Evolutionary conservation across 2,113 vertebrate genomes (phyloP).

Genomic region (Zosterops lateralis): DNA sequence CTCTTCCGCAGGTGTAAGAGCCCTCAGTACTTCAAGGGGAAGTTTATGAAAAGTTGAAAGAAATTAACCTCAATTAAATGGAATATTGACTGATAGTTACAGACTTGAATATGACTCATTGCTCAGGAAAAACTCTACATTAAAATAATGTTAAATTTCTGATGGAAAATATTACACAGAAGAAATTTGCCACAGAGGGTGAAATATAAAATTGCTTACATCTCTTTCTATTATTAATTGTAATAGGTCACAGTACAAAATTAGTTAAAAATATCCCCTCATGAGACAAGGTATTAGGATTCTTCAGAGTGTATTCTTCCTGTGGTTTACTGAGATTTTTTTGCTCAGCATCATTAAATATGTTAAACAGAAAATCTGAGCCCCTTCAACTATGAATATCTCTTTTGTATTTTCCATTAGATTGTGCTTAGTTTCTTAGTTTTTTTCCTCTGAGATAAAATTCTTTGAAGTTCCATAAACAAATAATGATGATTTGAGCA

Average conservation of each 20-base stretch:
- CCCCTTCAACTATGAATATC: neutral
- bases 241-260: slow-evolving; percentile 41
- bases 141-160: slow-evolving; percentile 75
- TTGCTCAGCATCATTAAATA: slow-evolving; percentile 59
- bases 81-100: slow-evolving; percentile 72
- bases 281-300: slow-evolving; percentile 16
- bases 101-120: slow-evolving; percentile 72
- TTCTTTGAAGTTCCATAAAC: neutral
- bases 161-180: slow-evolving; percentile 50
- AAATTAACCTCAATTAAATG: slow-evolving; percentile 80
- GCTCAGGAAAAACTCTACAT: slow-evolving; percentile 62
- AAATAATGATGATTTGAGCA: neutral
- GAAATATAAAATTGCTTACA: slow-evolving; percentile 54
- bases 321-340: slow-evolving; percentile 36
- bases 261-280: slow-evolving; percentile 4
- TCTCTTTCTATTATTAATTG: slow-evolving; percentile 19
- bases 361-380: neutral
- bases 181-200: slow-evolving; percentile 41
- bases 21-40: slow-evolving; percentile 25
- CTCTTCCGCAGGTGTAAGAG: slow-evolving; percentile 63
- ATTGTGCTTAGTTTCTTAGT: neutral
- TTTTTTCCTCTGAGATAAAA: neutral
- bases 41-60: slow-evolving; percentile 73
- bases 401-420: neutral
- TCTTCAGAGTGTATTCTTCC: slow-evolving; percentile 24